Evolutionary conservation across 2,113 vertebrate genomes (phyloP), one percentile per base, ranked within the genome.

Genomic region (Dromaius novaehollandiae): DNA sequence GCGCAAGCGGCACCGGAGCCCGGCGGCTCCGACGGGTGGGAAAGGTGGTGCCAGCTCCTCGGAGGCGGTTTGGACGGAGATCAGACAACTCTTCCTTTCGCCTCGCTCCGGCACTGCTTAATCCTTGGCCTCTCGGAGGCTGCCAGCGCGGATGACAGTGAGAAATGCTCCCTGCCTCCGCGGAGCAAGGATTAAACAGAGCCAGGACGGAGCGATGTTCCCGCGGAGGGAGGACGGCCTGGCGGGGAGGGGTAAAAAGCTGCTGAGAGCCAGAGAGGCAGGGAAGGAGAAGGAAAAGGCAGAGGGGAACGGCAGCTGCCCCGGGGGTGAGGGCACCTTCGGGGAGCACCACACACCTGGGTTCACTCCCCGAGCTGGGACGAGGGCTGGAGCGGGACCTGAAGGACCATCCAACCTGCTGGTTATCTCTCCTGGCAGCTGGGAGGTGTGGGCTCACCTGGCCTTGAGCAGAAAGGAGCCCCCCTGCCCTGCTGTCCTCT

Each of bases 251-350:
- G 38, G 38, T 38, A 38, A 38, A 38, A 38, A 38, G 38, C 38
- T 38, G 55, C 55, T 56, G 55, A 5, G 25, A 56, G 55, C 25
- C 55, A 30, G 55, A 56, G 11, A 56, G 55, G 55, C 26, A 56
- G 20, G 6, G 1, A 28, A 56, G 14, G 16, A 1, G 7, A 36
- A 6, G 13, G 24, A 6, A 24, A 32, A n/a, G 25, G 69, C 13
- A 16, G 44, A 24, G 20, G 10, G 56, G 16, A 32, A 11, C 1
- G 1, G 83, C 13, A 3, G 34, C 11, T 16, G 18, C 51, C 51
- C 16, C 1, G 13, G 40, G 1, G 12, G 25, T 1, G 7, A 26
- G 50, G n/a, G 19, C 42, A 30, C 17, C 11, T 36, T 48, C 18
- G 46, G 46, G 19, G 18, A 19, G 55, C 26, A 5, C n/a, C 7